These are phyloP conservation scores for Lottia gigantea DNA, from an alignment of 2,888 invertebrate genomes.

Conservation along the genomic window DNA sequence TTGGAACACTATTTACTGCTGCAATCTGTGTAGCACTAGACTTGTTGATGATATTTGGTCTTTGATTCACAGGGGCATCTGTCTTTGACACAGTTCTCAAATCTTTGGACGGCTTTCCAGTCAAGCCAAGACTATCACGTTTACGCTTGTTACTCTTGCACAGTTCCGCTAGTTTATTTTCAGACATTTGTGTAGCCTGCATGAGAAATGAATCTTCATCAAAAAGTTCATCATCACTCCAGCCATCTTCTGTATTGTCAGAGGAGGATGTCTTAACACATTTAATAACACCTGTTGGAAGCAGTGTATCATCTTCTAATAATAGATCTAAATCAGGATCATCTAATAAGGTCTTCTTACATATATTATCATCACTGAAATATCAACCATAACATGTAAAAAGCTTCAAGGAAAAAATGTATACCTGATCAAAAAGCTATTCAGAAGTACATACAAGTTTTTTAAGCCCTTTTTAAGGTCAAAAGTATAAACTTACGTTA, in stretches of 20 bases:
- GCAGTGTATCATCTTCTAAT: neutral
- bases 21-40: neutral
- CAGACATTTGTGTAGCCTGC: conserved; percentile 44
- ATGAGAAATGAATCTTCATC: conserved; percentile 49
- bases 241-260: conserved; percentile 25
- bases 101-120: conserved; percentile 22
- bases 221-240: conserved; percentile 54
- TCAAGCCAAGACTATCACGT: conserved; percentile 1
- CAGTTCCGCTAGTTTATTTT: conserved; percentile 5
- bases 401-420: too few relatives aligned
- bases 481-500: too few relatives aligned
- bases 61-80: neutral
- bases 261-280: neutral
- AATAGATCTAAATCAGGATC: neutral
- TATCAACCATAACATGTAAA: neutral
- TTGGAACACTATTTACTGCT: neutral
- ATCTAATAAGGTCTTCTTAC: neutral
- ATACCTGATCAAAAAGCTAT: too few relatives aligned
- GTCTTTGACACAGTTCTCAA: conserved; percentile 1
- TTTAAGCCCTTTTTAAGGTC: too few relatives aligned
- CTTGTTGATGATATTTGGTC: neutral
- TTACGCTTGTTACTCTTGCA: conserved; percentile 21
- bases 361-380: neutral
- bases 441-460: too few relatives aligned
- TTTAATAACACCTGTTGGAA: neutral